Evolutionary conservation across 2,797 vertebrate genomes (phyloP).

Genomic region (Tapera naevia): DNA sequence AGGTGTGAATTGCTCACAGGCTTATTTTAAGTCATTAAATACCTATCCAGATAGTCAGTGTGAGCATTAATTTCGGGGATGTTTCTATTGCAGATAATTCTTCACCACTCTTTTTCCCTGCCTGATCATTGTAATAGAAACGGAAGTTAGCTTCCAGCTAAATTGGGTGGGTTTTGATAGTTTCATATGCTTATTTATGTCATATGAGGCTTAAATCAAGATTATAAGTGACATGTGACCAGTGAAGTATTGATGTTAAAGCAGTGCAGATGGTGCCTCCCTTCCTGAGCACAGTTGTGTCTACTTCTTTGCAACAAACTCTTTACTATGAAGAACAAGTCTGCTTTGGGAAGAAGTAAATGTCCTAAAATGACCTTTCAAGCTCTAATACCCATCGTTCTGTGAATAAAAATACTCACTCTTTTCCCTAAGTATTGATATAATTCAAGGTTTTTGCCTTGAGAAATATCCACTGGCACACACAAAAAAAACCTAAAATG

Average conservation of each 20-base stretch:
- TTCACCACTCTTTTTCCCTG: background rate
- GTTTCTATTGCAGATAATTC: conserved; percentile 26
- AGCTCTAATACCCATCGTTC: conserved; percentile 5
- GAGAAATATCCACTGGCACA: background rate
- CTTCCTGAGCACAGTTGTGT: background rate
- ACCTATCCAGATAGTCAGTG: background rate
- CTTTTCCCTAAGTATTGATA: conserved; percentile 17
- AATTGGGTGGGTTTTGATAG: conserved; percentile 32
- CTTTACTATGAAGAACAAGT: background rate
- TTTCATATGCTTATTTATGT: conserved; percentile 6
- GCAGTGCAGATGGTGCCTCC: background rate
- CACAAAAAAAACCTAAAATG: background rate
- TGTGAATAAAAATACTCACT: conserved; percentile 29
- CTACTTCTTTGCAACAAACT: conserved; percentile 32
- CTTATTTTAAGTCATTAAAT: conserved; percentile 47
- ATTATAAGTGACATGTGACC: background rate
- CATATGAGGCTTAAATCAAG: conserved; percentile 34
- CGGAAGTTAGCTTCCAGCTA: conserved; percentile 49
- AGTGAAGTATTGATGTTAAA: background rate
- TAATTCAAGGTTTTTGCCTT: conserved; percentile 28
- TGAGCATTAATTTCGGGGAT: conserved; percentile 9
- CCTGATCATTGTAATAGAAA: conserved; percentile 6
- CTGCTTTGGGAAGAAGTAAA: conserved; percentile 19
- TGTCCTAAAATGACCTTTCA: conserved; percentile 43
- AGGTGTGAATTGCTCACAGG: conserved; percentile 20